Evolutionary conservation across 2,888 invertebrate species (phyloP).

Genomic region (Lagria hirta): DNA sequence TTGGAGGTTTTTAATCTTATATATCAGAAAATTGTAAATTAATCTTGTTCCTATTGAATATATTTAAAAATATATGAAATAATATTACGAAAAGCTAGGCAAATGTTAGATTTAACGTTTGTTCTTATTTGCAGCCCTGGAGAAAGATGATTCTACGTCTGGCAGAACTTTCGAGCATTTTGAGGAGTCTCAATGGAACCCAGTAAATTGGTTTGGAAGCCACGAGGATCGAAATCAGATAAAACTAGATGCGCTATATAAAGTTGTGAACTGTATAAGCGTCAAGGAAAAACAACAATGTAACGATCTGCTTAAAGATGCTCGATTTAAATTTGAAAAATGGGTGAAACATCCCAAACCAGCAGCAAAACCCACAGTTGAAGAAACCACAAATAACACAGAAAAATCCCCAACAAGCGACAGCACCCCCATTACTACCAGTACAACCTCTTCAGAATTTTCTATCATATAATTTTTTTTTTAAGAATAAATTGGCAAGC

Average conservation of each 20-base stretch:
- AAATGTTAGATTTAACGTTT: no score
- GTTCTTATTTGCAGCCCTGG: no score
- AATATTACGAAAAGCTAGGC: no score
- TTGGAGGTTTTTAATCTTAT: no score
- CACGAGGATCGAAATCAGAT: neutral
- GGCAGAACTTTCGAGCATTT: constrained; percentile 2
- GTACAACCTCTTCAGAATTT: neutral
- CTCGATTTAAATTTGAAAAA: constrained; percentile 6
- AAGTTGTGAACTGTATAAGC: constrained; percentile 12
- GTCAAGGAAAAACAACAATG: constrained; percentile 10
- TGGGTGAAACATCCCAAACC: constrained; percentile 3
- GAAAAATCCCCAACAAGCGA: neutral
- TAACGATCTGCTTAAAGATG: constrained; percentile 5
- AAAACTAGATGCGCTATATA: constrained; percentile 14
- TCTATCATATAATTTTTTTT: no score
- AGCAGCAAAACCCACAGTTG: neutral
- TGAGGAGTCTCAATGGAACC: constrained; percentile 7
- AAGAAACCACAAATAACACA: neutral
- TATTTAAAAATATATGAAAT: no score
- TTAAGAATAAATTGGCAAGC: no score
- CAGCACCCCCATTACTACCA: neutral
- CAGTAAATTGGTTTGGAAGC: constrained; percentile 12
- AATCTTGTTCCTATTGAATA: no score
- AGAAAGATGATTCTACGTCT: no score
- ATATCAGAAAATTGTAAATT: no score